These are phyloP conservation scores for Syrista parreyssii DNA, from an alignment of 2,888 invertebrate species.

Conservation along the genomic window DNA sequence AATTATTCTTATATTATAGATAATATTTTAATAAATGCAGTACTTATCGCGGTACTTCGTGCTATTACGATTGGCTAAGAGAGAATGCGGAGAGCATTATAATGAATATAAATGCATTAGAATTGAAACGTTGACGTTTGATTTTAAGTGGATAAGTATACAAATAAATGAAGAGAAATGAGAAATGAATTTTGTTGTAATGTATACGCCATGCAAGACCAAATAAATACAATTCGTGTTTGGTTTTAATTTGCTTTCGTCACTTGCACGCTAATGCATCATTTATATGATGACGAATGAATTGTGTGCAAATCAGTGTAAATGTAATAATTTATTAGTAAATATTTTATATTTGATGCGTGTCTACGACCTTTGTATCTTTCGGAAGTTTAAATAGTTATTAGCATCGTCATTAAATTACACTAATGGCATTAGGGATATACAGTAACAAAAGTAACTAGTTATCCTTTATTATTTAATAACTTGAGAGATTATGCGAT, in stretches of 20 bases:
- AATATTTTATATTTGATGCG: not conserved
- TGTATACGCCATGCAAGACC: constrained; percentile 26
- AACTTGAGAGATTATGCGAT: not conserved
- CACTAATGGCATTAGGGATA: too few species aligned
- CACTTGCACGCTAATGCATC: not conserved
- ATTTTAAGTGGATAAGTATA: constrained; percentile 20
- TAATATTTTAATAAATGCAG: constrained; percentile 43
- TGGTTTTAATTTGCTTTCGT: constrained; percentile 30
- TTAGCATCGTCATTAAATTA: too few species aligned
- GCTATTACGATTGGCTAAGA: constrained; percentile 25
- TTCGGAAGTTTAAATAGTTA: too few species aligned
- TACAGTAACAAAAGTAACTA: too few species aligned
- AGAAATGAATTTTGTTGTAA: constrained; percentile 16
- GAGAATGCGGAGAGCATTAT: not conserved
- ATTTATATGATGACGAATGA: not conserved
- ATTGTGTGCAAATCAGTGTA: not conserved
- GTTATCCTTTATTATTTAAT: too few species aligned
- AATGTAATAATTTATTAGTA: not conserved
- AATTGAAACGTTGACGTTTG: not conserved
- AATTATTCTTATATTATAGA: constrained; percentile 43
- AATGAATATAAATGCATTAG: too few species aligned
- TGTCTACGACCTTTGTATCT: too few species aligned
- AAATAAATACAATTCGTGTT: constrained; percentile 35
- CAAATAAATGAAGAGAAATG: constrained; percentile 14
- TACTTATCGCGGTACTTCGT: constrained; percentile 39